Evolutionary conservation across 2,888 invertebrate genomes (phyloP).

Genomic region (Scaptomyza caliginosa): DNA sequence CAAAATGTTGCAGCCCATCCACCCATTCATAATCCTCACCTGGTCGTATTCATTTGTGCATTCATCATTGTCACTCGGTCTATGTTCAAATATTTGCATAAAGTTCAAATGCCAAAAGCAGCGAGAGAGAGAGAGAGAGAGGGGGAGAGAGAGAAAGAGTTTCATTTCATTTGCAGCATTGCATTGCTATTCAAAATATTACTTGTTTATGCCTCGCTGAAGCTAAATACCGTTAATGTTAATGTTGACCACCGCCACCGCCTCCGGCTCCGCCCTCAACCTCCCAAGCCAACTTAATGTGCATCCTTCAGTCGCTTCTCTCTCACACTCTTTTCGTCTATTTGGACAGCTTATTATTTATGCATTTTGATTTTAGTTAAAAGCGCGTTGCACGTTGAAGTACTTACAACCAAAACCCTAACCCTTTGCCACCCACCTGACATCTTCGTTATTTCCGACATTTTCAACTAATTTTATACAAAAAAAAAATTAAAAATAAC

Average conservation of each 20-base stretch:
- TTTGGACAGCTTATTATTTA: constrained; percentile 53
- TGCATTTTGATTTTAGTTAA: constrained; percentile 76
- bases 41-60: background rate
- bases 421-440: constrained; percentile 17
- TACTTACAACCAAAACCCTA: constrained; percentile 2
- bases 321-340: background rate
- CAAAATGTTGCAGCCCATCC: background rate
- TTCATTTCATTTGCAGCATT: constrained; percentile 14
- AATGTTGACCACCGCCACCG: constrained; percentile 32
- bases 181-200: constrained; percentile 13
- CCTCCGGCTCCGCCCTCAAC: background rate
- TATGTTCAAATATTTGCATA: constrained; percentile 43
- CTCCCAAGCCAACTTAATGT: background rate
- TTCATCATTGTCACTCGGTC: constrained; percentile 48
- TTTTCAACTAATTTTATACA: constrained; percentile 27
- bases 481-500: constrained; percentile 15
- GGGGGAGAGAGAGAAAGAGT: too few relatives aligned
- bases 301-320: constrained; percentile 21
- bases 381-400: constrained; percentile 48
- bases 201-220: constrained; percentile 49
- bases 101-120: constrained; percentile 24
- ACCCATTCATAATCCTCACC: background rate
- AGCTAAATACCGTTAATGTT: constrained; percentile 45
- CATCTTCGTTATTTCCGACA: constrained; percentile 35
- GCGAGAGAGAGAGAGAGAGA: too few relatives aligned